phyloP scores from a whole-genome alignment of 2,797 vertebrate species.

The Enteromius thamalakanensis region DNA sequence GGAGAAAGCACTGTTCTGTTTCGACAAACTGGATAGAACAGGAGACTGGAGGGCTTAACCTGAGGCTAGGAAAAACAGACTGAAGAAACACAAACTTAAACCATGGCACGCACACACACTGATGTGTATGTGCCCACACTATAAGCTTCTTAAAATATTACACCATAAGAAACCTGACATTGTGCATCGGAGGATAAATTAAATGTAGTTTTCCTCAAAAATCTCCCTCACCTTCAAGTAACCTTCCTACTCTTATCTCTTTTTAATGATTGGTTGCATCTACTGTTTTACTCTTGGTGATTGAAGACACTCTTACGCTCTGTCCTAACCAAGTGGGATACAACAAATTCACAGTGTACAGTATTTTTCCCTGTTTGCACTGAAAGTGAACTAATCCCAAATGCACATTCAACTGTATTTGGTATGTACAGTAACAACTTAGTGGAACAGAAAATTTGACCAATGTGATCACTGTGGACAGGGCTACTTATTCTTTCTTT shows the following conservation, averaged over 20 bases:
- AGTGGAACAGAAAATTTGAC: neutral
- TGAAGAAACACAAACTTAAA: slow-evolving; percentile 35
- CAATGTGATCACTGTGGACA: neutral
- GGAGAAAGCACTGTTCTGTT: slow-evolving; percentile 39
- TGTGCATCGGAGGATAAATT: slow-evolving; percentile 16
- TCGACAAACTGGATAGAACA: slow-evolving; percentile 39
- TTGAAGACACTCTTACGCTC: slow-evolving; percentile 6
- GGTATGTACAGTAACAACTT: neutral
- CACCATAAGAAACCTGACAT: slow-evolving; percentile 27
- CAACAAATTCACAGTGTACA: neutral
- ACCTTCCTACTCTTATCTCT: slow-evolving; percentile 36
- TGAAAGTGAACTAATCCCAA: neutral
- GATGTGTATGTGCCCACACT: slow-evolving; percentile 15
- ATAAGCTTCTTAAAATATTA: slow-evolving; percentile 45
- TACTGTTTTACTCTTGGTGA: slow-evolving; percentile 24
- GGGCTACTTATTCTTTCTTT: too few relatives aligned
- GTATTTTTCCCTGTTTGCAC: neutral
- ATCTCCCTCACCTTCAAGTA: slow-evolving; percentile 40
- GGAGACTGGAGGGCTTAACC: slow-evolving; percentile 50
- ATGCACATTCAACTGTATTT: neutral
- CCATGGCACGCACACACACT: slow-evolving; percentile 2
- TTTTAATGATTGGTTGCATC: slow-evolving; percentile 29
- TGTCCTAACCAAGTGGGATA: neutral
- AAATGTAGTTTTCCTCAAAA: slow-evolving; percentile 7
- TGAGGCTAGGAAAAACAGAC: slow-evolving; percentile 39